These are phyloP conservation scores for Drosophila tripunctata DNA, from an alignment of 2,888 invertebrate genomes.

Conservation along the genomic window DNA sequence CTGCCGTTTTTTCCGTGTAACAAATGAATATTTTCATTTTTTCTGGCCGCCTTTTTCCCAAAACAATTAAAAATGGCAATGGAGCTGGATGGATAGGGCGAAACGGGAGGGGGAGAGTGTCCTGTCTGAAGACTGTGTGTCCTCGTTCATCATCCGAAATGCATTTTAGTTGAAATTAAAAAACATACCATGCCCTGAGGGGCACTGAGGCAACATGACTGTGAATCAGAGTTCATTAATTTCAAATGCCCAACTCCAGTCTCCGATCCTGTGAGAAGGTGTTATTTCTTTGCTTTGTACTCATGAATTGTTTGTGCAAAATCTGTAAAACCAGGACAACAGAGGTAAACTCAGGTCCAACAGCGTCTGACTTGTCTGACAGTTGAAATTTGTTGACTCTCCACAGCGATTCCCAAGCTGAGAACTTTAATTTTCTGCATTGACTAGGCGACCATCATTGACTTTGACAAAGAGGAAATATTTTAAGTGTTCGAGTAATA, in stretches of 20 bases:
- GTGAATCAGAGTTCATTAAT: conserved; percentile 74
- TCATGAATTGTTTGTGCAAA: conserved; percentile 14
- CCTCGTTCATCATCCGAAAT: conserved; percentile 71
- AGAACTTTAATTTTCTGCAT: background rate
- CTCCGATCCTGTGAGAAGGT: conserved; percentile 12
- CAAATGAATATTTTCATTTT: conserved; percentile 64
- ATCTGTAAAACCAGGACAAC: background rate
- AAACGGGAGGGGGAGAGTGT: conserved; percentile 2
- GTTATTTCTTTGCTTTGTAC: conserved; percentile 3
- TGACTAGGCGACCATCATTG: background rate
- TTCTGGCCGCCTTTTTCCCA: conserved; percentile 64
- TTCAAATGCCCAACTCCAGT: conserved; percentile 56
- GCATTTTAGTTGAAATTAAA: conserved; percentile 72
- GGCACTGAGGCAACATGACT: conserved; percentile 5
- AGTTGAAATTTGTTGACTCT: conserved; percentile 52
- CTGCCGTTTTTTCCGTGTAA: conserved; percentile 40
- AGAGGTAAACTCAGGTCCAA: background rate
- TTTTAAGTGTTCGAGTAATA: too few relatives aligned
- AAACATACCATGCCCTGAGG: conserved; percentile 23
- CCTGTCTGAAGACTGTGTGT: conserved; percentile 8
- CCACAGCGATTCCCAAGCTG: conserved; percentile 13
- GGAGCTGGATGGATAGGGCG: background rate
- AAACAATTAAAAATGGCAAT: conserved; percentile 71
- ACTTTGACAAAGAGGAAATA: background rate
- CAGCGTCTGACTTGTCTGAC: conserved; percentile 34